phyloP scores from a whole-genome alignment of 2,888 invertebrate genomes.

The Acronicta psi region DNA sequence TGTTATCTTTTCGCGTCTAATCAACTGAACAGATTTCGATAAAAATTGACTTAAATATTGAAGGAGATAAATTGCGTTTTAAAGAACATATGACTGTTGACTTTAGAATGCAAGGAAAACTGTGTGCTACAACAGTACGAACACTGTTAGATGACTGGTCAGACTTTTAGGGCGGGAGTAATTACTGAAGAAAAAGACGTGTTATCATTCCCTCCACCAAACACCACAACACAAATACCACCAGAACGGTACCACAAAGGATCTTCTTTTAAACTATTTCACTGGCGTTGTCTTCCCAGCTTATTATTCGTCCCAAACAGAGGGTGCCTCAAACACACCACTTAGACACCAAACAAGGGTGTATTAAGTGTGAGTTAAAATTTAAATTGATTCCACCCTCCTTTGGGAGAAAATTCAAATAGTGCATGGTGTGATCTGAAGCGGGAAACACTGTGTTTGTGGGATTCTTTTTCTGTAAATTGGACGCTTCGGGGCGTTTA shows the following conservation, averaged over 20 bases:
- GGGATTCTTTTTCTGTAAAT: constrained; percentile 87
- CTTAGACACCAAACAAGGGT: constrained; percentile 89
- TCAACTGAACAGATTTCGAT: too few species aligned
- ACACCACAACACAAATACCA: constrained; percentile 37
- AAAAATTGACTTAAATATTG: too few species aligned
- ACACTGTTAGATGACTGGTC: too few species aligned
- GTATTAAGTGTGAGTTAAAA: constrained; percentile 89
- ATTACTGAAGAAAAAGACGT: too few species aligned
- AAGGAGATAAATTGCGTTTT: too few species aligned
- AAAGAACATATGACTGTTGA: too few species aligned
- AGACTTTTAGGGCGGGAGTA: too few species aligned
- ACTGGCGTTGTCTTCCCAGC: constrained; percentile 81
- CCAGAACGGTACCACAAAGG: constrained; percentile 49
- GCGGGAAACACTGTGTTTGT: constrained; percentile 84
- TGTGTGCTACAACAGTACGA: too few species aligned
- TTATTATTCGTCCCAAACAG: constrained; percentile 86
- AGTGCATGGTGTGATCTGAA: constrained; percentile 86
- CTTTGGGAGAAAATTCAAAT: constrained; percentile 84
- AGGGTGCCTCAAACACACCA: constrained; percentile 88
- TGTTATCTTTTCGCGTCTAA: too few species aligned
- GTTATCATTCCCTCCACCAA: background rate
- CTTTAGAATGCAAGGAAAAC: too few species aligned
- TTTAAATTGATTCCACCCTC: constrained; percentile 89
- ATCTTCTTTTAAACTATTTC: constrained; percentile 64
- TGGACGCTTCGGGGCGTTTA: constrained; percentile 86